Conservation (phyloP, 2,888 invertebrate species). For the Plutella xylostella region DNA sequence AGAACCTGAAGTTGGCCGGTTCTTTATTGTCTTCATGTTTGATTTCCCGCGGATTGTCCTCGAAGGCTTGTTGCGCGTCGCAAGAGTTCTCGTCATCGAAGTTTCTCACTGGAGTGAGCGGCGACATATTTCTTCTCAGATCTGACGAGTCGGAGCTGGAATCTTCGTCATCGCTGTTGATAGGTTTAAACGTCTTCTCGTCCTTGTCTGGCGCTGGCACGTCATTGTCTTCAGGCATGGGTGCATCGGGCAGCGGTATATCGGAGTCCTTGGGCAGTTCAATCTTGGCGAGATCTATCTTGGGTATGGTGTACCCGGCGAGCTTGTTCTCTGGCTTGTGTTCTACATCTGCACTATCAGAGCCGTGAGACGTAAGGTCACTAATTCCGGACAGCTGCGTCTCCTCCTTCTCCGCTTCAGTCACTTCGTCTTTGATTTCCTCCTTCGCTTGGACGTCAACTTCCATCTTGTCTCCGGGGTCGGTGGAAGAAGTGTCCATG, state of each 20-base stretch:
- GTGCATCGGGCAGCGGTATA: conserved; percentile 23
- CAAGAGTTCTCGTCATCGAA: conserved; percentile 60
- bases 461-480: conserved; percentile 24
- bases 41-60: conserved; percentile 37
- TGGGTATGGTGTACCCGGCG: conserved; percentile 38
- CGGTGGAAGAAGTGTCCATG: conserved; percentile 20
- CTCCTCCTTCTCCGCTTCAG: conserved; percentile 46
- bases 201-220: conserved; percentile 44
- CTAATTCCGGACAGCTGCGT: conserved; percentile 67
- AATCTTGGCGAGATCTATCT: conserved; percentile 61
- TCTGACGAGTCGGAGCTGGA: conserved; percentile 52
- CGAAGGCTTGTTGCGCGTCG: conserved; percentile 60
- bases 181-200: conserved; percentile 42
- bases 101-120: conserved; percentile 57
- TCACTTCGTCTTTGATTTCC: conserved; percentile 29
- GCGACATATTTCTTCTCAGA: conserved; percentile 56
- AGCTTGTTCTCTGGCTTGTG: conserved; percentile 41
- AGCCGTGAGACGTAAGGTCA: conserved; percentile 39
- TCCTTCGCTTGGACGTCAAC: conserved; percentile 18
- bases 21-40: conserved; percentile 12
- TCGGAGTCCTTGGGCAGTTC: conserved; percentile 41
- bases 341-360: conserved; percentile 38
- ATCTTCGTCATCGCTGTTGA: conserved; percentile 45
- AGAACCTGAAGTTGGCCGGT: conserved; percentile 41
- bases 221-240: conserved; percentile 14